A percentile compares a stretch with the other conserved stretches of the same genome.
These are phyloP conservation scores for Capromys pilorides DNA, from an alignment of 2,797 vertebrate species.

Conservation along the genomic window DNA sequence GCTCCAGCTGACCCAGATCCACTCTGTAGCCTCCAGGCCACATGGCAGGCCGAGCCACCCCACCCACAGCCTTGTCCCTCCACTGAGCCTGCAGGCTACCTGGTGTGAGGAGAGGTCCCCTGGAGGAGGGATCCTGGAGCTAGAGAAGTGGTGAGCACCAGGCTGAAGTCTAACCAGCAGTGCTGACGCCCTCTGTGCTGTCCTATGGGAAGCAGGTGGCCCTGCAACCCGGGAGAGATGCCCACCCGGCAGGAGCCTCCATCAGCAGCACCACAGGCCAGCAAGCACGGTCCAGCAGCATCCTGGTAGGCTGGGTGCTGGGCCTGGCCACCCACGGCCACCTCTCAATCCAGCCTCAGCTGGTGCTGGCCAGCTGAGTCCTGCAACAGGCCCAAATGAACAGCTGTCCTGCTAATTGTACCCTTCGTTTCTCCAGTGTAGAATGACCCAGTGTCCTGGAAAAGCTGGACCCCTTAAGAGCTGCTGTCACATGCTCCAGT, in stretches of 20 bases:
- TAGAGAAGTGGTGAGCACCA: rapidly evolving
- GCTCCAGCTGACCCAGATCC: constrained; percentile 18
- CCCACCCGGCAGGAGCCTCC: background rate
- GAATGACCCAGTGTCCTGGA: background rate
- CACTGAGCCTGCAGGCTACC: background rate
- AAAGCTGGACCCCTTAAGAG: background rate
- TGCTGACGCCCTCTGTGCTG: background rate
- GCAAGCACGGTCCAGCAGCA: background rate
- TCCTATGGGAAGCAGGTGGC: rapidly evolving
- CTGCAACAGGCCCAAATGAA: background rate
- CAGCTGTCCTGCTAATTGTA: background rate
- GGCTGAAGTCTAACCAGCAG: background rate
- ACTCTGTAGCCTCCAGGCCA: background rate
- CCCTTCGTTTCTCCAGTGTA: background rate
- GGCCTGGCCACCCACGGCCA: too few relatives aligned
- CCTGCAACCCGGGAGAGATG: too few relatives aligned
- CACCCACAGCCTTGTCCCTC: background rate
- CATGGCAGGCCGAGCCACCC: rapidly evolving
- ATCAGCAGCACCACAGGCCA: background rate
- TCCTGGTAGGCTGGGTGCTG: too few relatives aligned
- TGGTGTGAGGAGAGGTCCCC: rapidly evolving
- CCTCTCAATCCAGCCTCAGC: background rate
- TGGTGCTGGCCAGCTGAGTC: background rate
- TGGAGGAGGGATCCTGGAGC: background rate
- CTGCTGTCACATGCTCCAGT: background rate